phyloP scores from a whole-genome alignment of 2,797 vertebrate genomes.

The Diglossa cyanea region DNA sequence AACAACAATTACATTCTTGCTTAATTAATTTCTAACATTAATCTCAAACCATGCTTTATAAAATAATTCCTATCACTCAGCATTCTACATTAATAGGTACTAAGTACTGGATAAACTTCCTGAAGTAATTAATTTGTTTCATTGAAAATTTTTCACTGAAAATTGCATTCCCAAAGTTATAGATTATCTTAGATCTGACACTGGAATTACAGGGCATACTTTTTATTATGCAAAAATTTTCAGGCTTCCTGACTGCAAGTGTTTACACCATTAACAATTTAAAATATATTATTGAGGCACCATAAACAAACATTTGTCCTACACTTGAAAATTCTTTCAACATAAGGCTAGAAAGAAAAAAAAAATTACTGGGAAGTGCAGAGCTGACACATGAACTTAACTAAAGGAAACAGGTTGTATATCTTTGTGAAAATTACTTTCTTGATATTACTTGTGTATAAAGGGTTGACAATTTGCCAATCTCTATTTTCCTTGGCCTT shows the following conservation, averaged over 20 bases:
- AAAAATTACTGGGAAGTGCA: neutral
- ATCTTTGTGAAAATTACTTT: neutral
- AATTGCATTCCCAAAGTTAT: neutral
- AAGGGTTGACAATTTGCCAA: neutral
- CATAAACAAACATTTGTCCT: neutral
- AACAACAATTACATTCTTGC: neutral
- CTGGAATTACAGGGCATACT: neutral
- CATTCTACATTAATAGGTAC: neutral
- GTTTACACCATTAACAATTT: neutral
- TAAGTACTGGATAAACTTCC: neutral
- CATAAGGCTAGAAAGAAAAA: neutral
- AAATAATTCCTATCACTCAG: neutral
- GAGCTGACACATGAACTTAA: neutral
- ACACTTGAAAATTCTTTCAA: neutral
- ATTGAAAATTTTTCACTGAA: neutral
- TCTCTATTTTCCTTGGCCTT: neutral
- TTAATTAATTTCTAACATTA: neutral
- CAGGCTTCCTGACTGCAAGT: neutral
- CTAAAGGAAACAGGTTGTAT: neutral
- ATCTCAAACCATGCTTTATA: neutral
- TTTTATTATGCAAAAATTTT: neutral
- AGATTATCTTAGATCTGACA: neutral
- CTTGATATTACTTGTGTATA: neutral
- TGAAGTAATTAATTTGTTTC: neutral
- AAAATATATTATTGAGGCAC: neutral